Base-by-base conservation (phyloP, 2,113 vertebrate species). In the Rhagologus leucostigma region DNA sequence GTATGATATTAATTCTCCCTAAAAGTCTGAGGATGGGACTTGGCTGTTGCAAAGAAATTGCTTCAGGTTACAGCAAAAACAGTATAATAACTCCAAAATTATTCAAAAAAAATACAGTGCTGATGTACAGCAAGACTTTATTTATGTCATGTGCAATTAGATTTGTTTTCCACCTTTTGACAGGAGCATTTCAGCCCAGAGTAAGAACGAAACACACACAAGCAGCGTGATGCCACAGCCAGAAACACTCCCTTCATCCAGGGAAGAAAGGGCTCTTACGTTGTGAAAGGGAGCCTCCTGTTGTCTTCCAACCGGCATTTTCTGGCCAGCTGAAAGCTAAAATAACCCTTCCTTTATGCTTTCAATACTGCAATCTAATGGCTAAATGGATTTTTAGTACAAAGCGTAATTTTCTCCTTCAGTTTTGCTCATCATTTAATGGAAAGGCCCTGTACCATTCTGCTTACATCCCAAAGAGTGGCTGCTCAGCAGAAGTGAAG, bases 251-350 rank as follows among this genome's bases (percentile, higher is more conserved):
- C 85, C 88, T 88, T 86, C 87, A 77, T 85, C 82, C 82, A 90
- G 52, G 39, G 77, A 94, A 96, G 79, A 96, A 91, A 96, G 32
- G 13, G 29, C 73, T 95, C 90, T 96, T 94, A 89, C n/a, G 39
- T 4, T 95, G 90, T 96, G 87, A 96, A 93, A 94, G 95, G 93
- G 92, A 96, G 95, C 95, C 92, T 95, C 96, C 95, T 95, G 90
- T 94, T 96, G 95, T 97, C 93, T 96, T 83, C 93, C 59, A 62
- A 22, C 88, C 33, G 79, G 63, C 83, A 91, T 87, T 94, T 93
- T 96, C 94, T 96, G 89, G 74, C 17, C 82, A 91, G 68, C 82
- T 95, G 50, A 95, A 96, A 92, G 95, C 76, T 93, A 42, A 94
- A 95, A 87, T 84, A 92, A 94, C 88, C 93, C 79, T 71, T 89